phyloP scores from a whole-genome alignment of 2,797 vertebrate genomes.

The Sebastiscus albofasciatus region DNA sequence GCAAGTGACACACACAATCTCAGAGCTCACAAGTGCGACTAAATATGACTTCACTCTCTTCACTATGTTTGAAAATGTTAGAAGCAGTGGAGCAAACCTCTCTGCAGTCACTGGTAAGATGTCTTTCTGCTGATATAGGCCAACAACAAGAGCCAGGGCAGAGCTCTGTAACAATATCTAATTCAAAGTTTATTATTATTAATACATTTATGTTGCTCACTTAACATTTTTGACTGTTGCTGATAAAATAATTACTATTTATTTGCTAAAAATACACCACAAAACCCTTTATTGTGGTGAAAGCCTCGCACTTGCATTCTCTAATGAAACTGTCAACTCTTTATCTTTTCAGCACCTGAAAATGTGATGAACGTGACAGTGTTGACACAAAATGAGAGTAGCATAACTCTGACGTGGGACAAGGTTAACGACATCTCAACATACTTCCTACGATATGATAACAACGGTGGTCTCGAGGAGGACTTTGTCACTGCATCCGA shows the following conservation, averaged over 20 bases:
- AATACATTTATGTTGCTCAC: not conserved
- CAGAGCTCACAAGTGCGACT: not conserved
- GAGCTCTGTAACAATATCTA: not conserved
- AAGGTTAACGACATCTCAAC: constrained; percentile 13
- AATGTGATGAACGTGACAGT: fast-evolving
- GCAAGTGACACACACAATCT: not conserved
- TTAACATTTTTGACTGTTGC: not conserved
- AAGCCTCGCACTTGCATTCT: not conserved
- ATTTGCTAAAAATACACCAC: not conserved
- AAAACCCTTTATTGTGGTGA: not conserved
- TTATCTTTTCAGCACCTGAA: constrained; percentile 14
- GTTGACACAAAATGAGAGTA: not conserved
- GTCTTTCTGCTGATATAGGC: fast-evolving
- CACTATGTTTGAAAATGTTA: constrained; percentile 10
- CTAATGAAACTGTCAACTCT: not conserved
- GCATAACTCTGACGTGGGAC: constrained; percentile 53
- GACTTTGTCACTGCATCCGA: too few relatives aligned
- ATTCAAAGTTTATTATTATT: not conserved
- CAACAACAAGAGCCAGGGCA: not conserved
- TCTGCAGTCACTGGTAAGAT: not conserved
- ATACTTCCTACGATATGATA: constrained; percentile 9
- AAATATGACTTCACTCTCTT: constrained; percentile 37
- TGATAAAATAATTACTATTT: not conserved
- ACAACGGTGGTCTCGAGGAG: too few relatives aligned
- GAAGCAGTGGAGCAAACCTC: constrained; percentile 20